A percentile compares a stretch with the other conserved stretches of the same genome.
Evolutionary conservation across 2,888 invertebrate species (phyloP).

Genomic region (Agriopis aurantiaria): DNA sequence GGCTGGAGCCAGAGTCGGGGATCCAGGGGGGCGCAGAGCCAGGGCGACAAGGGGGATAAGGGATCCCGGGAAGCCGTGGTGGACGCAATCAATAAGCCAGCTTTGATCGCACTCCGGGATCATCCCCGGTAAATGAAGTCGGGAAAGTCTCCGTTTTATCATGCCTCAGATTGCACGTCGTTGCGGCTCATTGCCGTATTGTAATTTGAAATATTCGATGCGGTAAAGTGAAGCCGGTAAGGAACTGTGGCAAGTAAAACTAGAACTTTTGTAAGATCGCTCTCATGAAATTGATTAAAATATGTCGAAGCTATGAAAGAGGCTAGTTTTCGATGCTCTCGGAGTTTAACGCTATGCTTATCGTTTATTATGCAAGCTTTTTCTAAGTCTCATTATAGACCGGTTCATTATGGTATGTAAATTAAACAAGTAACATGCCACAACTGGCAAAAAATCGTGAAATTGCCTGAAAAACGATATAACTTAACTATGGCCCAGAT

Average conservation of each 20-base stretch:
- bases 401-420: not conserved
- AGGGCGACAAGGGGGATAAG: conserved; percentile 5
- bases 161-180: conserved; percentile 1
- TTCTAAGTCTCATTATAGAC: not conserved
- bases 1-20: conserved; percentile 48
- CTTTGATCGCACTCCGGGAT: conserved; percentile 59
- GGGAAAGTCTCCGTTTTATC: conserved; percentile 33
- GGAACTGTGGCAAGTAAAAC: not conserved
- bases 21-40: conserved; percentile 15
- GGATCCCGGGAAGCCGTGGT: conserved; percentile 47
- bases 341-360: no score
- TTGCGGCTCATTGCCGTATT: not conserved
- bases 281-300: not conserved
- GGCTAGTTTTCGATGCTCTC: no score
- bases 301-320: no score
- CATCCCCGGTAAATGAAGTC: conserved; percentile 70
- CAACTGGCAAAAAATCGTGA: conserved; percentile 1
- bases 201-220: not conserved
- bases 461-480: not conserved
- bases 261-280: not conserved
- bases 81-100: conserved; percentile 63
- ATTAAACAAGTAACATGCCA: conserved; percentile 11
- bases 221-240: conserved; percentile 1
- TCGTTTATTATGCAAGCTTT: not conserved
- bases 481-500: not conserved